Base-by-base conservation (phyloP, 1,140 invertebrate genomes). In the Atta colombica region DNA sequence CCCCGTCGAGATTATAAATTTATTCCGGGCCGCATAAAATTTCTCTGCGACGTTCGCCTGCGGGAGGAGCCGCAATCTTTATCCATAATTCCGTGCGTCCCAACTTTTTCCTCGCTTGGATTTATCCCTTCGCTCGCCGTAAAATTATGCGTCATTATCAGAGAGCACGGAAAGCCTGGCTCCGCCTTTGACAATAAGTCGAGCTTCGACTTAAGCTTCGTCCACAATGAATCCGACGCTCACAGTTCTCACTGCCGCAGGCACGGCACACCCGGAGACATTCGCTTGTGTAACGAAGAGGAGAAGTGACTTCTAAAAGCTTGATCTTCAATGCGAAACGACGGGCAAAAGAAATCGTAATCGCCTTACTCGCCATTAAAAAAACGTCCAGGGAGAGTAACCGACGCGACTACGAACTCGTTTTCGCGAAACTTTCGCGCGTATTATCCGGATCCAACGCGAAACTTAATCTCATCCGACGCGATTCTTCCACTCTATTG, bases 121-220 rank as follows among this genome's bases (percentile, higher is more conserved):
- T 85, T 85, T 78, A 85, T 39, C 49, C 45, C 35, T 78, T 31
- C 49, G 35, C 49, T 35, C 71, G 74, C 31, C 72, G n/a, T 66
- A 78, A 85, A 85, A 85, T 85, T 78, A 78, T 66, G 74, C 82
- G 82, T 85, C 71, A 78, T 85, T 85, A 85, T 85, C 69, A 84
- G 21, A 77, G 28, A 25, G 31, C 35, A 16, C 1, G n/a, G 63
- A 55, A 28, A 85, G 25, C 69, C 71, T 39, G 25, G 49, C 31
- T 58, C n/a, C 60, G 80, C 74, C 60, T 78, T 85, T 78, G 74
- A 85, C 74, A 78, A 66, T 85, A 85, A 78, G 82, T 55, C 82
- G 72, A 66, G 45, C 61, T 31, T 45, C 60, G 51, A 53, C 28
- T 65, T 63, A 25, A 85, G 71, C 81, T 53, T 28, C 78, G 66